phyloP scores from a whole-genome alignment of 2,797 vertebrate genomes.

The Pampus argenteus region DNA sequence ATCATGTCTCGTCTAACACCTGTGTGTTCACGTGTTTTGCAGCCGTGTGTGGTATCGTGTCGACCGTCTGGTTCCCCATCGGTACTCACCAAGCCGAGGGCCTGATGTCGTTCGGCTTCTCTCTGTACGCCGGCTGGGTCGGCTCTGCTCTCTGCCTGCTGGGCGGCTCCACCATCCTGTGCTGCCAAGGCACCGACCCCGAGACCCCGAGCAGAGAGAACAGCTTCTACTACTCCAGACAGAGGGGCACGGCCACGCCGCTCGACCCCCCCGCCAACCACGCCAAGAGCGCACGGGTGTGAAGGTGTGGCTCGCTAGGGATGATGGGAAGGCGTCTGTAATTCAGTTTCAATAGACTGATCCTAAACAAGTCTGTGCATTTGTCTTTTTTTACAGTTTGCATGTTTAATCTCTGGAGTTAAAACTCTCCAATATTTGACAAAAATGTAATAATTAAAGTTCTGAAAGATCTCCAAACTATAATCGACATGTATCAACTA shows the following conservation, averaged over 20 bases:
- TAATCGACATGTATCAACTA: conserved; percentile 11
- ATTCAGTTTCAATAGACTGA: not conserved
- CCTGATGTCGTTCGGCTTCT: conserved; percentile 96
- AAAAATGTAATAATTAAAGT: too few species aligned
- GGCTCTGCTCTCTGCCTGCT: conserved; percentile 91
- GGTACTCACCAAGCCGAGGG: conserved; percentile 87
- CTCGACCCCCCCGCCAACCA: conserved; percentile 86
- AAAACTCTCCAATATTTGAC: too few species aligned
- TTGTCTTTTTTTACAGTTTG: not conserved
- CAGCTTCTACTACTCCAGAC: conserved; percentile 94
- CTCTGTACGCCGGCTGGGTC: conserved; percentile 94
- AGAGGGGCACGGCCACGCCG: conserved; percentile 74
- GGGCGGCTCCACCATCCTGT: conserved; percentile 88
- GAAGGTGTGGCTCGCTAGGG: conserved; percentile 37
- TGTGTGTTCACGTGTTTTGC: conserved; percentile 13
- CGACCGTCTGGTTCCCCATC: conserved; percentile 96
- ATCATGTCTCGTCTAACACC: not conserved
- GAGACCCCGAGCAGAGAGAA: conserved; percentile 85
- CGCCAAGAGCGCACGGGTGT: conserved; percentile 94
- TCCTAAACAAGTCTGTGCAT: not conserved
- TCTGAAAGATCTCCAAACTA: too few species aligned
- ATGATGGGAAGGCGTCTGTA: too few species aligned
- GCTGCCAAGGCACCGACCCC: conserved; percentile 81
- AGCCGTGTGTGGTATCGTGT: conserved; percentile 90
- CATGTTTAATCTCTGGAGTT: too few species aligned